These are phyloP conservation scores for Ctenomys sociabilis DNA, from an alignment of 2,113 vertebrate genomes.

Conservation along the genomic window DNA sequence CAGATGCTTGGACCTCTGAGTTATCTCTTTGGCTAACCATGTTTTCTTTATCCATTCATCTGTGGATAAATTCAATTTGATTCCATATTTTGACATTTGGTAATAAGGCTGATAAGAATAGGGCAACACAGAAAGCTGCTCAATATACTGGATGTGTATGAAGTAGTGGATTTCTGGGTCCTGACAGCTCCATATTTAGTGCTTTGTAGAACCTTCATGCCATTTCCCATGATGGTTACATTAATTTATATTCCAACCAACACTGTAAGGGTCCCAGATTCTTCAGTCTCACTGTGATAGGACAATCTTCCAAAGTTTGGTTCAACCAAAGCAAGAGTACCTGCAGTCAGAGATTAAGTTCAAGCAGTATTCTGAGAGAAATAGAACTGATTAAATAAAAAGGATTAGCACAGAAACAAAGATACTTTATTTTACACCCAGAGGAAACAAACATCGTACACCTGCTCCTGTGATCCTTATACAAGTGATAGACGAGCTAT, in stretches of 20 bases:
- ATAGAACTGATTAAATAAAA: neutral
- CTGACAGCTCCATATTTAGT: neutral
- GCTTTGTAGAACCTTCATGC: neutral
- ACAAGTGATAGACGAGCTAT: constrained; percentile 18
- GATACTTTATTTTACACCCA: neutral
- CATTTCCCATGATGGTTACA: neutral
- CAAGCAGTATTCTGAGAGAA: neutral
- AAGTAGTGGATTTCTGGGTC: neutral
- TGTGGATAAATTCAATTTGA: neutral
- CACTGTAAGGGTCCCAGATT: neutral
- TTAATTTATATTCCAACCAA: neutral
- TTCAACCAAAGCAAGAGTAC: neutral
- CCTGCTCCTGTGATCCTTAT: constrained; percentile 55
- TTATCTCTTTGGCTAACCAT: no score
- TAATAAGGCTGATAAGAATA: neutral
- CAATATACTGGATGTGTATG: neutral
- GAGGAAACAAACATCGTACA: constrained; percentile 58
- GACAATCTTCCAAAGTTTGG: neutral
- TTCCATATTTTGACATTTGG: neutral
- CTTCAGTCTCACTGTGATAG: neutral
- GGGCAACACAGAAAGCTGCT: neutral
- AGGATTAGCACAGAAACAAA: constrained; percentile 20
- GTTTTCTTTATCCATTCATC: neutral
- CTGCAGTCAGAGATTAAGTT: neutral
- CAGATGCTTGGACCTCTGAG: no score